phyloP scores from a whole-genome alignment of 2,113 vertebrate species.

The Cochlearius cochlearius region DNA sequence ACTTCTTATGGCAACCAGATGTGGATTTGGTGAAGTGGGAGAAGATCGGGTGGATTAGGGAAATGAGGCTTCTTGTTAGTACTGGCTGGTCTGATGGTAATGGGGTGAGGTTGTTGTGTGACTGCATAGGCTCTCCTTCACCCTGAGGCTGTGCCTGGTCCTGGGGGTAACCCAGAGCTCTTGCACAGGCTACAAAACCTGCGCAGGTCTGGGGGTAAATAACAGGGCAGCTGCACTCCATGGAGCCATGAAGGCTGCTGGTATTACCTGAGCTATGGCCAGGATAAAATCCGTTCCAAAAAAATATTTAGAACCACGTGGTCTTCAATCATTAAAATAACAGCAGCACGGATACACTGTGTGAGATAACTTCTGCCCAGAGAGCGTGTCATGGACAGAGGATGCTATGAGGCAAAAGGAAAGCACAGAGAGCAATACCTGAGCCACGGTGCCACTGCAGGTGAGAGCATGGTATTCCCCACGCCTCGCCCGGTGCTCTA shows the following conservation, averaged over 20 bases:
- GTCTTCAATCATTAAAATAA: neutral
- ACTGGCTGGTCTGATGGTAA: no score
- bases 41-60: neutral
- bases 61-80: neutral
- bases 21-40: neutral
- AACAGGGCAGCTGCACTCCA: neutral
- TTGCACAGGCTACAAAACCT: neutral
- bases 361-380: neutral
- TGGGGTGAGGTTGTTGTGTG: neutral
- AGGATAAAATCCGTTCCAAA: neutral
- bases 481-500: neutral
- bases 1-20: neutral
- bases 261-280: neutral
- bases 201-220: rapidly evolving
- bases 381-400: neutral
- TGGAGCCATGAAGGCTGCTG: neutral
- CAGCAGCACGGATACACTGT: neutral
- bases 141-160: neutral
- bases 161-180: neutral
- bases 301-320: neutral
- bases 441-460: no score
- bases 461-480: neutral
- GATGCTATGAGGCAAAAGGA: neutral
- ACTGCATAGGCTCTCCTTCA: rapidly evolving
- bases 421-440: neutral